Evolutionary conservation across 2,888 invertebrate genomes (phyloP), one percentile per base, ranked within the genome.

Genomic region (Cerastoderma edule): DNA sequence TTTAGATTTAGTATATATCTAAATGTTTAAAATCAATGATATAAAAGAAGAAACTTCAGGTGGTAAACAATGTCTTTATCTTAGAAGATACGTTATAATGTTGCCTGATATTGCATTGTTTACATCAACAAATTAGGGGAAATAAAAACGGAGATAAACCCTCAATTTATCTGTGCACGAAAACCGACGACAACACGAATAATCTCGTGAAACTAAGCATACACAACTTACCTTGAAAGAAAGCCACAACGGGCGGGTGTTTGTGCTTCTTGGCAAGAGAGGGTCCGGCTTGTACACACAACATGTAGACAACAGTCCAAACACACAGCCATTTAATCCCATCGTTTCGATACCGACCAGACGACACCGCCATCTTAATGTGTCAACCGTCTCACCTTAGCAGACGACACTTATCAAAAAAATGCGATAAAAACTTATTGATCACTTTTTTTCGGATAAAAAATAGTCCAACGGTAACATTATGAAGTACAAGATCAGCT

Each of bases 201-300:
- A 39, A 8, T 39, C 8, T 39, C 10, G 16, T 39, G 39, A 16
- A 39, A 39, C 39, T 39, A 53, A 2, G 2, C 1, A 4, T 2
- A 4, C 27, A 39, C 24, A 8, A 48, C 74, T 80, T 78, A 83
- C 85, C 85, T 77, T 85, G 83, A 72, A 85, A 85, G 75, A 85
- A 85, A 16, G 85, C 83, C 28, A 80, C 67, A 27, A 85, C 81
- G 35, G 78, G 83, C 28, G 77, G 69, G 32, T 80, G 80, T 63
- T 75, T 77, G 30, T 68, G 66, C 46, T 71, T 76, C 48, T 46
- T 71, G 30, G 74, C 60, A 10, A 13, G 19, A 13, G 33, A 27
- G 4, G 64, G 22, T 27, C 19, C 32, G n/a, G 53, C 57, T 30
- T 67, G 72, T 27, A 67, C 63, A 65, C 63, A 73, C 64, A 72